phyloP scores from a whole-genome alignment of 2,797 vertebrate genomes.

The Natrix natrix region DNA sequence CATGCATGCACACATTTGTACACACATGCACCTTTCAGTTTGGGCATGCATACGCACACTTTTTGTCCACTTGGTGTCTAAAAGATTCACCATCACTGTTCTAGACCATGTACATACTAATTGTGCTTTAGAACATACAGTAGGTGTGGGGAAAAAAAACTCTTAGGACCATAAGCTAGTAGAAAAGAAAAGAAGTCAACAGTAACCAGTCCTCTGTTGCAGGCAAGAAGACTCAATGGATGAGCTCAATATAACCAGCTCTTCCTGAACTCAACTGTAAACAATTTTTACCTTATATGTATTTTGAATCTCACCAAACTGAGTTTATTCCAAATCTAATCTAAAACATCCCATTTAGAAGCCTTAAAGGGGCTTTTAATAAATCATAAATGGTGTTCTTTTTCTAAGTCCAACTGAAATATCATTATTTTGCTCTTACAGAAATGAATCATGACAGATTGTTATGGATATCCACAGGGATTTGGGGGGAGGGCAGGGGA shows the following conservation, averaged over 20 bases:
- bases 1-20: too few species aligned
- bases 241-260: background rate
- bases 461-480: background rate
- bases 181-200: background rate
- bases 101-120: background rate
- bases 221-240: background rate
- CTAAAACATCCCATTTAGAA: background rate
- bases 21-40: too few species aligned
- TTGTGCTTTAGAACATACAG: background rate
- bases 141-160: background rate
- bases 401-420: background rate
- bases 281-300: background rate
- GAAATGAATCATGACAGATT: background rate
- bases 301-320: background rate
- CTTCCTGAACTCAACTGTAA: background rate
- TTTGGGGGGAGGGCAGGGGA: background rate
- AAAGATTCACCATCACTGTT: too few species aligned
- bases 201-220: background rate
- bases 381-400: background rate
- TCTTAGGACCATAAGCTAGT: background rate
- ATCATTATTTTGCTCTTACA: background rate
- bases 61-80: too few species aligned
- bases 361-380: background rate
- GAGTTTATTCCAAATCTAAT: background rate
- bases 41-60: too few species aligned